These are phyloP conservation scores for Palaemon carinicauda DNA, from an alignment of 1,140 invertebrate genomes.

Conservation along the genomic window DNA sequence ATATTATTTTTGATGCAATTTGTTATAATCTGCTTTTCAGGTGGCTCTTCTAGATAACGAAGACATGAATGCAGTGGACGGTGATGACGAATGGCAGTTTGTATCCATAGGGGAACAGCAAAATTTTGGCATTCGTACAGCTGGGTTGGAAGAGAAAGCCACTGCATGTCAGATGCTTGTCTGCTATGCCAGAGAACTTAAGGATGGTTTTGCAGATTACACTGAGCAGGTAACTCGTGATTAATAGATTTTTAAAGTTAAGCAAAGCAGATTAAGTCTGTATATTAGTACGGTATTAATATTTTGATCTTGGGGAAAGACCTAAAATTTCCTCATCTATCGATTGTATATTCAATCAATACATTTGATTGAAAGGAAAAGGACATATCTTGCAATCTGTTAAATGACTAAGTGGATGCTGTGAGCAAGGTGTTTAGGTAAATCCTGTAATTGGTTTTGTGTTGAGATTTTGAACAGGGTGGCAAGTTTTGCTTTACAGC, in stretches of 20 bases:
- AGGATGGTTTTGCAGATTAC: slow-evolving; percentile 94
- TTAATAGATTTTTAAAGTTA: background rate
- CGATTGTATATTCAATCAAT: too few species aligned
- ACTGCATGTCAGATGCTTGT: slow-evolving; percentile 99
- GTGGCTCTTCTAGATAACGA: slow-evolving; percentile 95
- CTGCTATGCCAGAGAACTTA: slow-evolving; percentile 96
- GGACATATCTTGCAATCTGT: too few species aligned
- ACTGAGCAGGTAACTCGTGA: slow-evolving; percentile 71
- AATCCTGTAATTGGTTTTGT: too few species aligned
- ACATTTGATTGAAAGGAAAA: too few species aligned
- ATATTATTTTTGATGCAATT: background rate
- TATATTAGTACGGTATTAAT: background rate
- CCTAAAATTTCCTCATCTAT: too few species aligned
- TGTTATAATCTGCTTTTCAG: too few species aligned
- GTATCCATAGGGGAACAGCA: slow-evolving; percentile 96
- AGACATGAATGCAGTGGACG: slow-evolving; percentile 74
- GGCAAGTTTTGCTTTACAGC: too few species aligned
- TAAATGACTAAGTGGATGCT: too few species aligned
- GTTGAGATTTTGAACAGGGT: too few species aligned
- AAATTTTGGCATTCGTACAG: slow-evolving; percentile 89
- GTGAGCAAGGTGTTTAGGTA: too few species aligned
- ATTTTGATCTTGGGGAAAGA: background rate
- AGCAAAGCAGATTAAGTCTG: background rate
- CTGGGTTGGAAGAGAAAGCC: slow-evolving; percentile 96
- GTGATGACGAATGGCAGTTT: slow-evolving; percentile 97